These are phyloP conservation scores for Tamias sibiricus DNA, from an alignment of 2,113 vertebrate species.

Conservation along the genomic window DNA sequence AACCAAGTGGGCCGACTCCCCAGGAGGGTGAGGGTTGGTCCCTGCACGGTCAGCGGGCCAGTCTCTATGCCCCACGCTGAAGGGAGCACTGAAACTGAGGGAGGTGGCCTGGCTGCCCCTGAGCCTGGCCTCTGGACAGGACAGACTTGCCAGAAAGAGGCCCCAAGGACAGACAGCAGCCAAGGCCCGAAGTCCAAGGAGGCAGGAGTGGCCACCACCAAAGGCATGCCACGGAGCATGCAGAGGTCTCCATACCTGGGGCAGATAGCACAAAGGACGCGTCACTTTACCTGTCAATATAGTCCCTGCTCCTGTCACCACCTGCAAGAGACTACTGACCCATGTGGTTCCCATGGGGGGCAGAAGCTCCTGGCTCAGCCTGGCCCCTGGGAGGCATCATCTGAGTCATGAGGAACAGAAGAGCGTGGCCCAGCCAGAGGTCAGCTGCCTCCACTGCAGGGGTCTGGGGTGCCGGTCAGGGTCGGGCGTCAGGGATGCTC, in stretches of 20 bases:
- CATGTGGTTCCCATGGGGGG: neutral
- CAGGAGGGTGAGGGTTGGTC: neutral
- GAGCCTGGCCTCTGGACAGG: neutral
- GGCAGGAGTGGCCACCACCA: neutral
- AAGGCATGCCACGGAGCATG: neutral
- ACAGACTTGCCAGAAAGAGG: neutral
- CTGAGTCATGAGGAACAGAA: neutral
- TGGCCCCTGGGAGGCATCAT: neutral
- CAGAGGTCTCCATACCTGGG: neutral
- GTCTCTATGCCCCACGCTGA: neutral
- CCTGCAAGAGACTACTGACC: neutral
- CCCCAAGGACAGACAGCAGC: neutral
- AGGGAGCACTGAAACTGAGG: neutral
- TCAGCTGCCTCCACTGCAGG: neutral
- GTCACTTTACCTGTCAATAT: neutral
- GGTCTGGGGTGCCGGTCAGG: neutral
- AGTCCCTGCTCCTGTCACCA: neutral
- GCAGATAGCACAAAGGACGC: no score
- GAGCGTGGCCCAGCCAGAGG: neutral
- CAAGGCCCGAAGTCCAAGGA: neutral
- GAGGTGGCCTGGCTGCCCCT: fast-evolving
- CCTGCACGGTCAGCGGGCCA: neutral
- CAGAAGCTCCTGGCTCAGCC: neutral
- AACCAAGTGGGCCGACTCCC: conserved; percentile 13
- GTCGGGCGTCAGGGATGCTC: fast-evolving